phyloP scores from a whole-genome alignment of 2,888 invertebrate genomes.

The Augochlorella aurata region DNA sequence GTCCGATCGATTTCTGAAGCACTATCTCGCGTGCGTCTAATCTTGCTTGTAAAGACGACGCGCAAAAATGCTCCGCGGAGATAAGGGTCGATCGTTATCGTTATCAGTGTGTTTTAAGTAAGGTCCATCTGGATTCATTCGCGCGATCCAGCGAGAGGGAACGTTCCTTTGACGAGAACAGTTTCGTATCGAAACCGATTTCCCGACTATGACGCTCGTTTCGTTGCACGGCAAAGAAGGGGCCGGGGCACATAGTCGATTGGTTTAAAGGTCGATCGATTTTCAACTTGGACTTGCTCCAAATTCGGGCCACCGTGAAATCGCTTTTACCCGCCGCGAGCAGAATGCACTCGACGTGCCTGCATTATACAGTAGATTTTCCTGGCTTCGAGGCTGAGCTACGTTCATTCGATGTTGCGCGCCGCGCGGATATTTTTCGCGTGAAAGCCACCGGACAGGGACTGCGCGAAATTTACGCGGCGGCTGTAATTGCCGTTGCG shows the following conservation, averaged over 20 bases:
- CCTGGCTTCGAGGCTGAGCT: constrained; percentile 10
- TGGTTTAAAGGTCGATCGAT: constrained; percentile 64
- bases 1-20: not conserved
- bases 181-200: constrained; percentile 25
- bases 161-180: not conserved
- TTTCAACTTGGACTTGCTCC: constrained; percentile 62
- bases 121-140: not conserved
- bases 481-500: not conserved
- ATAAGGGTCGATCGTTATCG: not conserved
- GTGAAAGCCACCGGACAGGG: not conserved
- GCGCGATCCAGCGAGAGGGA: not conserved
- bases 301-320: constrained; percentile 58
- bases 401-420: constrained; percentile 7
- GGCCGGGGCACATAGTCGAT: constrained; percentile 21
- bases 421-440: not conserved
- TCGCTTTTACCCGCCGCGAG: constrained; percentile 48
- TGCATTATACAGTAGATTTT: constrained; percentile 41
- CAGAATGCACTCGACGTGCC: constrained; percentile 39
- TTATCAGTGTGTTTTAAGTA: not conserved
- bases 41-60: not conserved
- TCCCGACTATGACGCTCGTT: constrained; percentile 9
- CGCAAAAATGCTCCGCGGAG: not conserved
- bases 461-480: not conserved
- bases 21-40: not conserved
- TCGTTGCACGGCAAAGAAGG: constrained; percentile 11